Conservation (phyloP, 1,140 invertebrate genomes). For the Cotesia typhae region DNA sequence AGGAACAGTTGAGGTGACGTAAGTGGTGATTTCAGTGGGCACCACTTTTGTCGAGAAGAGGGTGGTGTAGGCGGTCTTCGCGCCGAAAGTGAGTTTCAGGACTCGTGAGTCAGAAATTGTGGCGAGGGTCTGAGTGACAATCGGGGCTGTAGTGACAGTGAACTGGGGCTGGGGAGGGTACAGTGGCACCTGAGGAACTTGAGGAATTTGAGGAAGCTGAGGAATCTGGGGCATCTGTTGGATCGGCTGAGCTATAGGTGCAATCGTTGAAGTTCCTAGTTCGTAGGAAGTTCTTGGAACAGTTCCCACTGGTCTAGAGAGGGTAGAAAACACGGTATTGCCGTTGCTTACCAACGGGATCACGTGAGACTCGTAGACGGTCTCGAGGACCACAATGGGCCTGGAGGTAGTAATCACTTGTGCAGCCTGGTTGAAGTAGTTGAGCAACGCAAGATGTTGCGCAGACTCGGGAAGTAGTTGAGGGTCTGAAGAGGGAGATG, state of each 20-base stretch:
- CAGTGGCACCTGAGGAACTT: slow-evolving; percentile 64
- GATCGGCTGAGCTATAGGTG: slow-evolving; percentile 57
- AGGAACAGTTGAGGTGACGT: slow-evolving; percentile 80
- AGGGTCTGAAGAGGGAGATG: slow-evolving; percentile 57
- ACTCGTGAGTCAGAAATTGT: slow-evolving; percentile 84
- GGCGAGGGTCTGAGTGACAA: slow-evolving; percentile 80
- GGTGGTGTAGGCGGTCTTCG: slow-evolving; percentile 87
- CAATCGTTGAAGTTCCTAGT: slow-evolving; percentile 75
- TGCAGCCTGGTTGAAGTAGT: slow-evolving; percentile 76
- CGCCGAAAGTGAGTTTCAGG: slow-evolving; percentile 86
- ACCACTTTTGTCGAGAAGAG: slow-evolving; percentile 85
- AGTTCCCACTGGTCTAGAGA: slow-evolving; percentile 78
- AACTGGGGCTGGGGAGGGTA: slow-evolving; percentile 74
- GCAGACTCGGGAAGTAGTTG: slow-evolving; percentile 76
- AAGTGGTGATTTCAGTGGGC: slow-evolving; percentile 83
- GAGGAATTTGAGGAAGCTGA: slow-evolving; percentile 39
- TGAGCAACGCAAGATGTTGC: slow-evolving; percentile 76
- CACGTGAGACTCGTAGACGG: slow-evolving; percentile 82
- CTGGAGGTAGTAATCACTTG: slow-evolving; percentile 80
- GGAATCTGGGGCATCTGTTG: slow-evolving; percentile 63
- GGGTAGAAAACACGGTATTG: slow-evolving; percentile 78
- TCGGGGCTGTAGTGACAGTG: slow-evolving; percentile 81
- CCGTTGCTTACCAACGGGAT: slow-evolving; percentile 79
- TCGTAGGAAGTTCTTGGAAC: slow-evolving; percentile 77
- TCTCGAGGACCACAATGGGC: slow-evolving; percentile 78